Evolutionary conservation across 2,888 invertebrate species (phyloP).

Genomic region (Apantesis nais): DNA sequence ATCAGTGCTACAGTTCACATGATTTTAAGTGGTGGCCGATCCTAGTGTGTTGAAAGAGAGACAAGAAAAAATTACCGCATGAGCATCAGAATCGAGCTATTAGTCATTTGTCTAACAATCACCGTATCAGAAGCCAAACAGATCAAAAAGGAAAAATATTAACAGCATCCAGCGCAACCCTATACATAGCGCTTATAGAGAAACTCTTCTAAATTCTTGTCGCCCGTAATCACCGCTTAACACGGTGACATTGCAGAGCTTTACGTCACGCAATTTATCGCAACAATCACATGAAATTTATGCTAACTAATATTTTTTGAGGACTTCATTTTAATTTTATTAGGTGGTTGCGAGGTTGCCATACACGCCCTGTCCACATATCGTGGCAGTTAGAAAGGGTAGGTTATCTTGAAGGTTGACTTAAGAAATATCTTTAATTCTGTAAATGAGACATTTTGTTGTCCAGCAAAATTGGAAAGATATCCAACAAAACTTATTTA

Average conservation of each 20-base stretch:
- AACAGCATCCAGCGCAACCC: neutral
- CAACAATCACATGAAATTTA: neutral
- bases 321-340: too few relatives aligned
- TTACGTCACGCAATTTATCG: neutral
- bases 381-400: too few relatives aligned
- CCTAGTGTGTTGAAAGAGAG: neutral
- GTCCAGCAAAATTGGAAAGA: too few relatives aligned
- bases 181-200: conserved; percentile 45
- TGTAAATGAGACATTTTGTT: too few relatives aligned
- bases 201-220: conserved; percentile 15
- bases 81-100: neutral
- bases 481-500: too few relatives aligned
- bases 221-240: neutral
- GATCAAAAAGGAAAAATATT: neutral
- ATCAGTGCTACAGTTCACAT: neutral
- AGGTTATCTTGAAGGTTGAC: too few relatives aligned
- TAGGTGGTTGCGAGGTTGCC: too few relatives aligned
- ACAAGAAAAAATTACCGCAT: neutral
- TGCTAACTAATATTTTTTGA: too few relatives aligned
- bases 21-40: neutral
- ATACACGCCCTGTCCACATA: too few relatives aligned
- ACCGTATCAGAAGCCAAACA: neutral
- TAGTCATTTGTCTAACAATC: neutral
- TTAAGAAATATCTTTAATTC: too few relatives aligned
- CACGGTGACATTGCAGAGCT: neutral